These are phyloP conservation scores for Leptoteleia sp. DNA, from an alignment of 1,140 invertebrate species.

Conservation along the genomic window DNA sequence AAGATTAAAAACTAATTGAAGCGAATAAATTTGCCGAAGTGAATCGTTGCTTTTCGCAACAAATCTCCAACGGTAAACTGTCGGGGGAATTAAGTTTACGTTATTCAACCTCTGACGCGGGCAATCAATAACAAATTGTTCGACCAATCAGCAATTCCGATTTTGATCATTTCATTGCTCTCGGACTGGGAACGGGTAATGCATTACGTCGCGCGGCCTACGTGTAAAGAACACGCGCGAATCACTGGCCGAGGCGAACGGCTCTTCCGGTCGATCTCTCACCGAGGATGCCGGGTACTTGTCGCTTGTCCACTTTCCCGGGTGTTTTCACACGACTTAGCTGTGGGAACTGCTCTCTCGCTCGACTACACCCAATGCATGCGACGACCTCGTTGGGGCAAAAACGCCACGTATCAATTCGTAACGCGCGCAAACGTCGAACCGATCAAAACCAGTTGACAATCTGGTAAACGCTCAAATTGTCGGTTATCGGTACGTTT, in stretches of 20 bases:
- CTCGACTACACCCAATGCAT: constrained; percentile 64
- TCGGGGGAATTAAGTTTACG: constrained; percentile 5
- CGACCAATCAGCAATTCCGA: constrained; percentile 30
- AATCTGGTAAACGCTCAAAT: constrained; percentile 2
- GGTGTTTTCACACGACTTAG: constrained; percentile 73
- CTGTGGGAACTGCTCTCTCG: constrained; percentile 74
- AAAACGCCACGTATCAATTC: constrained; percentile 66
- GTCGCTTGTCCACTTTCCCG: constrained; percentile 74
- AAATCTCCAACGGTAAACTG: not conserved
- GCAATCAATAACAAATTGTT: constrained; percentile 46
- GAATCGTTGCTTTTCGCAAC: too few relatives aligned
- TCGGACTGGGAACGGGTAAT: constrained; percentile 22
- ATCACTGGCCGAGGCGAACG: constrained; percentile 24
- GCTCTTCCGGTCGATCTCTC: constrained; percentile 62
- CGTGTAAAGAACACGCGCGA: constrained; percentile 44
- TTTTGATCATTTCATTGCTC: constrained; percentile 47
- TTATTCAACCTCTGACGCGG: constrained; percentile 6
- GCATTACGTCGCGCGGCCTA: constrained; percentile 32
- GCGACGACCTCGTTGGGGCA: constrained; percentile 31
- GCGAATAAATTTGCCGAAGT: too few relatives aligned
- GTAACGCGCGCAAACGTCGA: constrained; percentile 33
- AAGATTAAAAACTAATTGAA: too few relatives aligned
- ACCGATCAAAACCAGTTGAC: constrained; percentile 29
- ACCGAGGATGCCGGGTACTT: constrained; percentile 67
- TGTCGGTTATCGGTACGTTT: constrained; percentile 1